Percentiles rank a stretch among this genome's conserved stretches.
Conservation (phyloP, 2,888 invertebrate genomes). For the Drosophila cognata region DNA sequence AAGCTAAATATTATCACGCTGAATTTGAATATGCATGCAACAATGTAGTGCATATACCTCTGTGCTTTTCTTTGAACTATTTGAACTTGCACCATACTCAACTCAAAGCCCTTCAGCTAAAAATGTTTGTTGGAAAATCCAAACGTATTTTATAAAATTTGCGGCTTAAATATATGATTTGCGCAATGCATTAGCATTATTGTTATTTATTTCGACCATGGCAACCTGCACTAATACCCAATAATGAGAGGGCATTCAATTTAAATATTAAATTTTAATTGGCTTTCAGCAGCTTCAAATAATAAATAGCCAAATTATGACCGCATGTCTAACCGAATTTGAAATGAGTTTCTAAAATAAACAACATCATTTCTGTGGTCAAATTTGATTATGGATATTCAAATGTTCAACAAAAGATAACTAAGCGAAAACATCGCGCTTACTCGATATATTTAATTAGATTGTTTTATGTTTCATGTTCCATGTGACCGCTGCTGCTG, state of each 20-base stretch:
- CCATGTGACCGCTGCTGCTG: conserved; percentile 27
- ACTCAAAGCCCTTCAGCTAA: background rate
- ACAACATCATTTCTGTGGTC: conserved; percentile 9
- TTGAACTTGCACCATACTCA: background rate
- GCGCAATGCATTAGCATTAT: background rate
- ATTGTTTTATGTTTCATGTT: conserved; percentile 1
- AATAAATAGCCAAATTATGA: conserved; percentile 21
- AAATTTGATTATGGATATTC: conserved; percentile 9
- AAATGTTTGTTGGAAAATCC: background rate
- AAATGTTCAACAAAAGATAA: background rate
- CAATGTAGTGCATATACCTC: background rate
- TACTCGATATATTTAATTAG: conserved; percentile 16
- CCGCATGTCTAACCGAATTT: conserved; percentile 33
- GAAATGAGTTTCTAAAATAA: conserved; percentile 22
- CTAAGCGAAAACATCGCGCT: conserved; percentile 11
- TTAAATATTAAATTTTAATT: conserved; percentile 24
- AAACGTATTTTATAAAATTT: background rate
- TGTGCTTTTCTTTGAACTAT: background rate
- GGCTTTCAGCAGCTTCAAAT: conserved; percentile 13
- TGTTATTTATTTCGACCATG: background rate
- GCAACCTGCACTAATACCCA: background rate
- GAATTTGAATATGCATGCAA: background rate
- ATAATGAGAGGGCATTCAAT: conserved; percentile 10
- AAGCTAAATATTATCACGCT: background rate
- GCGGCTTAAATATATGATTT: background rate